phyloP scores from a whole-genome alignment of 1,140 invertebrate genomes.

The Belonocnema kinseyi region DNA sequence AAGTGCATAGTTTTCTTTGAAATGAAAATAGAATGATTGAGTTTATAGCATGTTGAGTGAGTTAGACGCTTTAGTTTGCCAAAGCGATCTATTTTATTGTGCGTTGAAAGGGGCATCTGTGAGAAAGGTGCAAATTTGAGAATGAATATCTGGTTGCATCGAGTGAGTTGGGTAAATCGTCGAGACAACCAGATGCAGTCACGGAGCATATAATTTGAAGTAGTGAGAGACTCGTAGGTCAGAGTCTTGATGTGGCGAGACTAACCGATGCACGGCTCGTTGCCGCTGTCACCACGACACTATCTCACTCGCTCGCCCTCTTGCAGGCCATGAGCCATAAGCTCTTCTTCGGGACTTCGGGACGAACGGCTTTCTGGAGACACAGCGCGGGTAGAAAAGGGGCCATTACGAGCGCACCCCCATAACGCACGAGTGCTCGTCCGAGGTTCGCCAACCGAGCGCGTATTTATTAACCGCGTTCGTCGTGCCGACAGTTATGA shows the following conservation, averaged over 20 bases:
- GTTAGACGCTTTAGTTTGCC: neutral
- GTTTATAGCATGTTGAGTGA: neutral
- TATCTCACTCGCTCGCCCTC: constrained; percentile 64
- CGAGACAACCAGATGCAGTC: constrained; percentile 22
- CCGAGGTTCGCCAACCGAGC: constrained; percentile 36
- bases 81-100: constrained; percentile 5
- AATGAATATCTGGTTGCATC: neutral
- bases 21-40: neutral
- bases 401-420: constrained; percentile 45
- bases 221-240: constrained; percentile 54
- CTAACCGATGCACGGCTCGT: constrained; percentile 74
- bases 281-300: constrained; percentile 69
- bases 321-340: constrained; percentile 5
- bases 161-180: neutral
- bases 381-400: constrained; percentile 3
- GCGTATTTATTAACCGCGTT: constrained; percentile 54
- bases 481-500: constrained; percentile 55
- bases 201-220: constrained; percentile 51
- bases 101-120: neutral
- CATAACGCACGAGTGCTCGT: constrained; percentile 32
- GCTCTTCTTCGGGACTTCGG: neutral
- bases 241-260: constrained; percentile 72
- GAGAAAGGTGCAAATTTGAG: constrained; percentile 28
- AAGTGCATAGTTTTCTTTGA: too few relatives aligned
- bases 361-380: constrained; percentile 8